These are phyloP conservation scores for Murina feae DNA, from an alignment of 2,113 vertebrate species.

Conservation along the genomic window DNA sequence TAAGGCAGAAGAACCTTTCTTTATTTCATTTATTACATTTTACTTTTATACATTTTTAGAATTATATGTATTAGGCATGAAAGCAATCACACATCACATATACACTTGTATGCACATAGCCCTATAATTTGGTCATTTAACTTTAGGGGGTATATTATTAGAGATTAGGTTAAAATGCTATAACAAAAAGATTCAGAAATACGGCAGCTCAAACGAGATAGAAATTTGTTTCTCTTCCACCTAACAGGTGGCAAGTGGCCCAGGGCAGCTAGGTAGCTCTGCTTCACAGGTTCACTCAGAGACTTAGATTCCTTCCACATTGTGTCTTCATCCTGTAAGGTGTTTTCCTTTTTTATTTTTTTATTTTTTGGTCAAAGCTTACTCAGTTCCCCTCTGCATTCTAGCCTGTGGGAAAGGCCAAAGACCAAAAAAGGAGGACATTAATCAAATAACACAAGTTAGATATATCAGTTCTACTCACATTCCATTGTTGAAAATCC, in stretches of 20 bases:
- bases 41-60: conserved; percentile 13
- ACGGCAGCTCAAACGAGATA: background rate
- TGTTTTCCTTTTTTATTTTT: background rate
- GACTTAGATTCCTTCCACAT: background rate
- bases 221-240: background rate
- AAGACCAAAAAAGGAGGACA: background rate
- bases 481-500: background rate
- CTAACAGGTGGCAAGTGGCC: background rate
- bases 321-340: background rate
- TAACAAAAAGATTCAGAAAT: background rate
- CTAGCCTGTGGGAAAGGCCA: background rate
- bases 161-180: background rate
- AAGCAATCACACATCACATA: background rate
- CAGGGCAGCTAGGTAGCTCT: background rate
- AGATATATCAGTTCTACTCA: background rate
- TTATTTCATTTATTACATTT: background rate
- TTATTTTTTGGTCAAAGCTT: background rate
- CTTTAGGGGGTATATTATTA: background rate
- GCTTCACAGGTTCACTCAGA: background rate
- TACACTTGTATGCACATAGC: background rate
- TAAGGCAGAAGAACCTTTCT: background rate
- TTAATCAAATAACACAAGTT: background rate
- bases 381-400: background rate
- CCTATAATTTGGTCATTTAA: background rate
- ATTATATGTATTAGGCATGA: background rate